These are phyloP conservation scores for Sinocyclocheilus rhinocerous DNA, from an alignment of 2,113 vertebrate genomes.

Conservation along the genomic window DNA sequence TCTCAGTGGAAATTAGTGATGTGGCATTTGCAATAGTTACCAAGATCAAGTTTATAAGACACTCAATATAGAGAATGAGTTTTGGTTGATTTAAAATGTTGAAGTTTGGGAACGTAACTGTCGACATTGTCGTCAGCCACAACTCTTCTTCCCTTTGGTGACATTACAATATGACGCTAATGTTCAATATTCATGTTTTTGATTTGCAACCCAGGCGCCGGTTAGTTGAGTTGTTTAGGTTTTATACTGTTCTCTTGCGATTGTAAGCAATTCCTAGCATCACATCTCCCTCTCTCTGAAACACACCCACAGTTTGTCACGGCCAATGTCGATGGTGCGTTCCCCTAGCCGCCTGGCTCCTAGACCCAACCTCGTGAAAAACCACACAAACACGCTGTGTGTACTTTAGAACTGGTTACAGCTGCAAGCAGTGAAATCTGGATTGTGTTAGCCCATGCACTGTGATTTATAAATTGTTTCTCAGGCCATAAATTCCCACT, in stretches of 20 bases:
- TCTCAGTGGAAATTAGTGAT: background rate
- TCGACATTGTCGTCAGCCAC: background rate
- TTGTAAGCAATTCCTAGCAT: conserved; percentile 42
- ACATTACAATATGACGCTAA: background rate
- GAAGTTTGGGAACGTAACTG: background rate
- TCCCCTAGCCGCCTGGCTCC: conserved; percentile 10
- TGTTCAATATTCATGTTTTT: conserved; percentile 35
- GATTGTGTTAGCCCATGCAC: conserved; percentile 80
- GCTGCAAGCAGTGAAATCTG: conserved; percentile 81
- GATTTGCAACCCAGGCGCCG: conserved; percentile 29
- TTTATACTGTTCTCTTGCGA: conserved; percentile 31
- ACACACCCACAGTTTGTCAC: conserved; percentile 30
- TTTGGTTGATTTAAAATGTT: background rate
- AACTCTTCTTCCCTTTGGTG: background rate
- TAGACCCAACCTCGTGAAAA: conserved; percentile 35
- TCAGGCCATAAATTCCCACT: conserved; percentile 83
- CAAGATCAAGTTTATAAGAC: background rate
- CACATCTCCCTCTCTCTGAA: conserved; percentile 9
- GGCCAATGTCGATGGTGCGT: conserved; percentile 6
- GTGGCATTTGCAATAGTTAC: background rate
- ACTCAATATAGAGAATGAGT: background rate
- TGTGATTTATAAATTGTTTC: conserved; percentile 86
- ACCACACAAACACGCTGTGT: conserved; percentile 33
- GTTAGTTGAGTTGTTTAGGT: conserved; percentile 39
- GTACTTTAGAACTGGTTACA: conserved; percentile 62